Base-by-base conservation (phyloP, 2,797 vertebrate species). In the Sardinella longiceps region DNA sequence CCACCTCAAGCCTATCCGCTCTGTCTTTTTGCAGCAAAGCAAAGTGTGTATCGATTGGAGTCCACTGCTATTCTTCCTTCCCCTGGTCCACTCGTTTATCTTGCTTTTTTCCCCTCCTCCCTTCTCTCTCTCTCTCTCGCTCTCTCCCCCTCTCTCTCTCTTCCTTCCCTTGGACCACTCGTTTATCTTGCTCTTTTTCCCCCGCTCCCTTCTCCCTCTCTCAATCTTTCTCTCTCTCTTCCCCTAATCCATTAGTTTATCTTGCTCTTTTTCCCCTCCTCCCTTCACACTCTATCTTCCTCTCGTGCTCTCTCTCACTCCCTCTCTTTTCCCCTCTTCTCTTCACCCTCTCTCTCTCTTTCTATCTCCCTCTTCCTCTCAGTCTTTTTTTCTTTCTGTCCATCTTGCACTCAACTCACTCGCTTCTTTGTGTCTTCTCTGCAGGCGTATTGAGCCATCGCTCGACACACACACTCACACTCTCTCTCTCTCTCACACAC, bases 341-440 rank as follows among this genome's bases (percentile, higher is more conserved):
- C 39, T n/a, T 82, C 80, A 70, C 80, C 82, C 81, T 77, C 60
- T 80, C 82, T 84, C 82, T 82, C 43, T 80, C 28, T 53, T 53
- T 81, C 9, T n/a, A n/a, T 82, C 80, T 70, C 80, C 82, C 81
- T 77, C 60, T 80, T 80, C 82, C 82, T 82, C 43, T 80, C 28
- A n/a, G n/a, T n/a, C 80, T 28, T 28, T 50, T 28, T 81, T 45
- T 82, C 83, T 82, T 39, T 63, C 50, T 87, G 48, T 82, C 63
- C 74, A 23, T 77, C 60, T 82, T 58, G 46, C 74, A 85, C 45
- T 23, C n/a, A n/a, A n/a, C n/a, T 74, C 63, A 18, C 50, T 80
- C 28, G 12, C 81, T 84, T 80, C 84, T 28, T 30, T 63, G 60
- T 63, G 60, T 63, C 60, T 28, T 63, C 60, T 30, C 60, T 11